Evolutionary conservation across 1,140 invertebrate species (phyloP).

Genomic region (Pomacea maculata): DNA sequence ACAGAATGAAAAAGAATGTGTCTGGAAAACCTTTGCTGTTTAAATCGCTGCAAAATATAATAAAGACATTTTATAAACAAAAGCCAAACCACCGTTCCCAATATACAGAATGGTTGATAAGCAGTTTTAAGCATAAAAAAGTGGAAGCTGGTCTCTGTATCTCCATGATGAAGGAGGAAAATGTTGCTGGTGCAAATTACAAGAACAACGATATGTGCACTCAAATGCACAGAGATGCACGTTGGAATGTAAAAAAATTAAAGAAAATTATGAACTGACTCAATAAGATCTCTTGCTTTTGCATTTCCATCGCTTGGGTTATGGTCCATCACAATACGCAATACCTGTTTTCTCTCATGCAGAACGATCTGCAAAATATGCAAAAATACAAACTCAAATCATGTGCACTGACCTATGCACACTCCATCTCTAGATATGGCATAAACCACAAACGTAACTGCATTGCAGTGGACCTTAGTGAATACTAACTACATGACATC

Average conservation of each 20-base stretch:
- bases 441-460: no score
- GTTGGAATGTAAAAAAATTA: background rate
- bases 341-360: slow-evolving; percentile 28
- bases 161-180: no score
- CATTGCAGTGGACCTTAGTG: no score
- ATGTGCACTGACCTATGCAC: no score
- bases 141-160: no score
- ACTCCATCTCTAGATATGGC: no score
- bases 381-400: background rate
- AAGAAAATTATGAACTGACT: slow-evolving; percentile 13
- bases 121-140: no score
- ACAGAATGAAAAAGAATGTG: background rate
- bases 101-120: no score
- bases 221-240: background rate
- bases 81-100: no score
- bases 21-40: background rate
- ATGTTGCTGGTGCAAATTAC: no score
- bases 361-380: slow-evolving; percentile 41
- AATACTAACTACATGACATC: no score
- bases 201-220: background rate
- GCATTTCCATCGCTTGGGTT: slow-evolving; percentile 16
- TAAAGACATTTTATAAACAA: no score
- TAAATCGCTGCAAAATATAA: background rate
- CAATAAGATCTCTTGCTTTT: slow-evolving; percentile 27
- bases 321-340: slow-evolving; percentile 36